A percentile compares a stretch with the other conserved stretches of the same genome.
Evolutionary conservation across 2,888 invertebrate species (phyloP).

Genomic region (Nineta flava): DNA sequence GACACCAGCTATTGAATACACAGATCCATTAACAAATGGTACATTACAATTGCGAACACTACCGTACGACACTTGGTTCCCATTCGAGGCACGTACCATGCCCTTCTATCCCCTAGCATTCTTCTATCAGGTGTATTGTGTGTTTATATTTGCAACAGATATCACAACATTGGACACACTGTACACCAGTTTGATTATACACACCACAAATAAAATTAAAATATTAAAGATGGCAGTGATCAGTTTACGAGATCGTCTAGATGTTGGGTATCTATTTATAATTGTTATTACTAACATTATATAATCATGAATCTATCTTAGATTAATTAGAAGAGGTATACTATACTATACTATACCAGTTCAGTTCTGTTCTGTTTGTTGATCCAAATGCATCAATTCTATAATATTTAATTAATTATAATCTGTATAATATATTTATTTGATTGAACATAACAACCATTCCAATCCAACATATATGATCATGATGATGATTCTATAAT

Average conservation of each 20-base stretch:
- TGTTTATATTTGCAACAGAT: background rate
- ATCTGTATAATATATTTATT: too few relatives aligned
- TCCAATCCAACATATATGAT: too few relatives aligned
- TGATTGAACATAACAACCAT: too few relatives aligned
- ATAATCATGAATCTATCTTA: too few relatives aligned
- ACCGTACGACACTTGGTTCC: background rate
- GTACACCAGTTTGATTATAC: background rate
- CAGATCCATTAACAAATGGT: background rate
- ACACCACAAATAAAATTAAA: background rate
- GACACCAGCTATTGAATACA: background rate
- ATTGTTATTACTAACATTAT: too few relatives aligned
- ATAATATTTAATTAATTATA: too few relatives aligned
- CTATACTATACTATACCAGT: too few relatives aligned
- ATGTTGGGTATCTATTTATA: background rate
- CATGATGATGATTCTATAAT: too few relatives aligned
- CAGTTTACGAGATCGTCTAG: background rate
- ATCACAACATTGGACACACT: background rate
- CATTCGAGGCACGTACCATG: background rate
- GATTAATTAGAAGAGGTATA: too few relatives aligned
- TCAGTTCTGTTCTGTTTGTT: too few relatives aligned
- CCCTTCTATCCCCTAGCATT: background rate
- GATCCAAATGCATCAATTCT: too few relatives aligned
- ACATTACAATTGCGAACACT: background rate
- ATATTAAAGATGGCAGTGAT: background rate
- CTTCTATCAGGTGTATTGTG: background rate